Evolutionary conservation across 2,888 invertebrate species (phyloP).

Genomic region (Azorinus chamasolen): DNA sequence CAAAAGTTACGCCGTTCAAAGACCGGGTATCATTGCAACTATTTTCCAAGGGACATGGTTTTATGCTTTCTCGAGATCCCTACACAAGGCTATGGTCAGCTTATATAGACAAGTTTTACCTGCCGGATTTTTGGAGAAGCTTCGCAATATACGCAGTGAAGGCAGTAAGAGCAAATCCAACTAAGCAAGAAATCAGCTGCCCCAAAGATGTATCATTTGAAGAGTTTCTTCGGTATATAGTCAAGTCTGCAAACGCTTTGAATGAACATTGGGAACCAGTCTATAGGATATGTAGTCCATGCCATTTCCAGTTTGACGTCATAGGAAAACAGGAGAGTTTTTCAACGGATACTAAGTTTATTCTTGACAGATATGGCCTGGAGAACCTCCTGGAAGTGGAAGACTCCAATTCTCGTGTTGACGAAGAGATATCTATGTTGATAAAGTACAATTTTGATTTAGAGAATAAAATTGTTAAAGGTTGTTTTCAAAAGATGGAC

Average conservation of each 20-base stretch:
- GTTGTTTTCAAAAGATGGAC: slow-evolving; percentile 42
- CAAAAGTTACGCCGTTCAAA: slow-evolving; percentile 3
- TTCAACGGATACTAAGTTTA: slow-evolving; percentile 26
- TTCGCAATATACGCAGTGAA: slow-evolving; percentile 29
- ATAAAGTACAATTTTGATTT: slow-evolving; percentile 56
- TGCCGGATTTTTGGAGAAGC: slow-evolving; percentile 64
- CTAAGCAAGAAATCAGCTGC: slow-evolving; percentile 21
- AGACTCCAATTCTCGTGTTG: slow-evolving; percentile 7
- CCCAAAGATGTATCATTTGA: slow-evolving; percentile 58
- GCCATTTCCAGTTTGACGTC: slow-evolving; percentile 54
- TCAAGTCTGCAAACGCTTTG: background rate
- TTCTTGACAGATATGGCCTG: slow-evolving; percentile 50
- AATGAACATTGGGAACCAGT: slow-evolving; percentile 64
- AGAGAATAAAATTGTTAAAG: background rate
- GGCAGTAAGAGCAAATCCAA: slow-evolving; percentile 7
- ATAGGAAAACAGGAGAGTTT: slow-evolving; percentile 65
- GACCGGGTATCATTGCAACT: slow-evolving; percentile 5
- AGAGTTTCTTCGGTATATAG: slow-evolving; percentile 59
- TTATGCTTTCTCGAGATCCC: slow-evolving; percentile 66
- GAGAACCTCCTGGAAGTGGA: slow-evolving; percentile 4
- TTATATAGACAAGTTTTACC: slow-evolving; percentile 66
- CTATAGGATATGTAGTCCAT: slow-evolving; percentile 58
- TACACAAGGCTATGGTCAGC: slow-evolving; percentile 65
- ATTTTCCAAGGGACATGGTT: slow-evolving; percentile 37
- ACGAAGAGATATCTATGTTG: slow-evolving; percentile 51